Evolutionary conservation across 1,140 invertebrate genomes (phyloP).

Genomic region (Ctenoplectra terminalis): DNA sequence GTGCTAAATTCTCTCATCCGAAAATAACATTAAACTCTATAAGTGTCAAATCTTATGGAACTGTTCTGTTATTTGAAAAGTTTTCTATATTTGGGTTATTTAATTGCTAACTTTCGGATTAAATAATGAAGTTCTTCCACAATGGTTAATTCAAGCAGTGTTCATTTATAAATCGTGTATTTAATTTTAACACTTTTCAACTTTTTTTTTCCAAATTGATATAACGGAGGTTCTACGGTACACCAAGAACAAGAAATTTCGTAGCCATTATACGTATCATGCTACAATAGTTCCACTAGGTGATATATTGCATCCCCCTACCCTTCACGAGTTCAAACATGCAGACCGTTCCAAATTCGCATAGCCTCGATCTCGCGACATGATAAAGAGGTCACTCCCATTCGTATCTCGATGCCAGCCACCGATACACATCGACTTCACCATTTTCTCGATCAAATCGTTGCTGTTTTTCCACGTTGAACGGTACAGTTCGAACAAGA

Average conservation of each 20-base stretch:
- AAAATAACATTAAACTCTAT: no score
- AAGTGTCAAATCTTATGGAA: no score
- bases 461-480: slow-evolving; percentile 2
- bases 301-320: neutral
- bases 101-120: no score
- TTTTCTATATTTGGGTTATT: no score
- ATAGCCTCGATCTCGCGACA: neutral
- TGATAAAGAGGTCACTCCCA: neutral
- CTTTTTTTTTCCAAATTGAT: no score
- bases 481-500: slow-evolving; percentile 4
- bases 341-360: neutral
- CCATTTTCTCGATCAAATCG: slow-evolving; percentile 8
- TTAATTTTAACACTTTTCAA: no score
- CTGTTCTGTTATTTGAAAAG: no score
- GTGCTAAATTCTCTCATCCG: no score
- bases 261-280: neutral
- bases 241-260: neutral
- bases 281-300: neutral
- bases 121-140: no score
- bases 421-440: neutral
- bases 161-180: no score
- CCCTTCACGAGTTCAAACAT: neutral
- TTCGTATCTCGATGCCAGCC: neutral
- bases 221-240: no score
- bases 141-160: no score